A percentile compares a stretch with the other conserved stretches of the same genome.
phyloP scores from a whole-genome alignment of 2,797 vertebrate genomes.

The Lacerta viridis region DNA sequence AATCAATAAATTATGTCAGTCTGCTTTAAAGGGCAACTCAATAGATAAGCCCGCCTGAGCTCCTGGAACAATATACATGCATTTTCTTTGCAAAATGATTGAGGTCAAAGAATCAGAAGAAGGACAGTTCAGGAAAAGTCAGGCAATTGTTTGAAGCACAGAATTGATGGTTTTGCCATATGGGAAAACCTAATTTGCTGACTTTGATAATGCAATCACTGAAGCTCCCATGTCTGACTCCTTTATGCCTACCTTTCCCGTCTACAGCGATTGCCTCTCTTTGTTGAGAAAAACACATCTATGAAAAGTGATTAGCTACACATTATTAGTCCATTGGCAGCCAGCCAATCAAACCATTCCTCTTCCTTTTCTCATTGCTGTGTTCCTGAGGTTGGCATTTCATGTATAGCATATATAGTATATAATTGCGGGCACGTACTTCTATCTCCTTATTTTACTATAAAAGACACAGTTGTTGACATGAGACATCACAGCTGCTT shows the following conservation, averaged over 20 bases:
- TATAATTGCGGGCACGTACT: not conserved
- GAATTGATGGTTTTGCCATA: not conserved
- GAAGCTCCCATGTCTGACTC: not conserved
- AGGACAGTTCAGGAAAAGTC: not conserved
- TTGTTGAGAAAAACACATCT: constrained; percentile 17
- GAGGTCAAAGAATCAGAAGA: not conserved
- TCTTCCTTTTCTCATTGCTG: not conserved
- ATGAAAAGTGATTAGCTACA: constrained; percentile 18
- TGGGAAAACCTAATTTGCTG: constrained; percentile 26
- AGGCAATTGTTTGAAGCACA: not conserved
- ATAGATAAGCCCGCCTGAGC: not conserved
- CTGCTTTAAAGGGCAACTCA: not conserved
- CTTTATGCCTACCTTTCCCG: not conserved
- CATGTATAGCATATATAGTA: not conserved
- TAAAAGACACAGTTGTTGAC: constrained; percentile 4
- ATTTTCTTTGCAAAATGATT: not conserved
- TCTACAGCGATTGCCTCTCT: constrained; percentile 20
- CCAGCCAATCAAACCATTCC: not conserved
- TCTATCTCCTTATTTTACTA: not conserved
- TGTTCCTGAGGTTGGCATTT: constrained; percentile 1
- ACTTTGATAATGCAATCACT: constrained; percentile 29
- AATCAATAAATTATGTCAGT: not conserved
- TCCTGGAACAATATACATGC: not conserved
- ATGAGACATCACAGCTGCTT: not conserved
- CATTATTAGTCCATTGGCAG: constrained; percentile 25